Evolutionary conservation across 2,888 invertebrate genomes (phyloP), one percentile per base, ranked within the genome.

Genomic region (Eretmocerus hayati): DNA sequence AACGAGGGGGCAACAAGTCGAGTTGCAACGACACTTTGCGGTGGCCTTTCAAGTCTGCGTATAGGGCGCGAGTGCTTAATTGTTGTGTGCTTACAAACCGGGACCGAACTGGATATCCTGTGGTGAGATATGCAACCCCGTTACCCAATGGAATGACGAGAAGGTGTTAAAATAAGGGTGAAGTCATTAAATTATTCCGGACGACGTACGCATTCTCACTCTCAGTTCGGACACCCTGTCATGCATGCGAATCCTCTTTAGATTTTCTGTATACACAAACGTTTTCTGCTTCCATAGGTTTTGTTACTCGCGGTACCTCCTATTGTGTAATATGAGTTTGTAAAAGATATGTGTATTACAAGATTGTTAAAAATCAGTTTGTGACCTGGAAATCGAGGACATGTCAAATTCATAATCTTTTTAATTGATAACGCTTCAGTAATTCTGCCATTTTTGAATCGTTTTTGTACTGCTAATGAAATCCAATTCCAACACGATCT

Each of bases 121-220:
- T n/a, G n/a, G n/a, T n/a, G n/a, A n/a, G n/a, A n/a, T 26, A 26
- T 26, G 26, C 26, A 26, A 26, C 11, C 26, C 26, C 11, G 11
- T 11, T 11, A 11, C 26, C 38, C 42, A 48, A 52, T 53, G 40
- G 45, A 48, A 52, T 52, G 53, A 56, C 50, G 52, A 54, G 56
- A 56, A 57, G 54, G 56, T 55, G 56, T 55, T 48, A 50, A 52
- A 53, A 54, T 52, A 57, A 56, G 57, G 57, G 57, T 60, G 55
- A 60, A 61, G 62, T 68, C 69, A 65, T 69, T 69, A 70, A 70
- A 70, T 70, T 69, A 69, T 69, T 70, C 69, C 69, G 57, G 64
- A 59, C 57, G 26, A 9, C 8, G 26, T 26, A 9, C 6, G 8
- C 26, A 6, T 26, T 6, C 26, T 26, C 11, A 6, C 11, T 26